phyloP scores from a whole-genome alignment of 2,797 vertebrate species.

The Sardinella longiceps region DNA sequence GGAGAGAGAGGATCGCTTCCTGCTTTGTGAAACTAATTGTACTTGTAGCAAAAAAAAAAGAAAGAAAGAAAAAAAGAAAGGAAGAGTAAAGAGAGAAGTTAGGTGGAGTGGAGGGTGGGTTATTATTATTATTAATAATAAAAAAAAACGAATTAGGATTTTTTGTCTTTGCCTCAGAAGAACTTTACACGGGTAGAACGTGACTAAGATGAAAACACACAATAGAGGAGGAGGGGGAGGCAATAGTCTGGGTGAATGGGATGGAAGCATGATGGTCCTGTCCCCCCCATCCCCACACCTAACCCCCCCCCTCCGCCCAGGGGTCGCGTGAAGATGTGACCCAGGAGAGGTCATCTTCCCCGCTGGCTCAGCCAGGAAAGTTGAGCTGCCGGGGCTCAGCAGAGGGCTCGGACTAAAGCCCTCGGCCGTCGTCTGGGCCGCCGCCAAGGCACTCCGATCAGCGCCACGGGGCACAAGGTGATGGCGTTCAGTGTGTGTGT shows the following conservation, averaged over 20 bases:
- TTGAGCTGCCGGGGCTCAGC: conserved; percentile 49
- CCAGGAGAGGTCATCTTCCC: conserved; percentile 55
- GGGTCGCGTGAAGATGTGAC: conserved; percentile 58
- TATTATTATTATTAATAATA: neutral
- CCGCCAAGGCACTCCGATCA: conserved; percentile 27
- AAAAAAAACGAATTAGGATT: conserved; percentile 31
- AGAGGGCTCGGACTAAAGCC: conserved; percentile 24
- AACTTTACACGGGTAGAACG: conserved; percentile 33
- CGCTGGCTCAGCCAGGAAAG: conserved; percentile 46
- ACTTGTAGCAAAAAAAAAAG: neutral
- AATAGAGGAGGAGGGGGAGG: neutral
- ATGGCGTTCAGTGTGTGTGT: neutral
- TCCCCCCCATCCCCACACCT: too few species aligned
- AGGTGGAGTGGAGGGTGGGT: neutral
- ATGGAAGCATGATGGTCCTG: neutral
- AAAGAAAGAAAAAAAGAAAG: neutral
- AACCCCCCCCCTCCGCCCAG: too few species aligned
- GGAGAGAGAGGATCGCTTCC: conserved; percentile 18
- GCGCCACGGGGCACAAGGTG: conserved; percentile 5
- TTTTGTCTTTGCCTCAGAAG: conserved; percentile 12
- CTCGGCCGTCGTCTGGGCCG: conserved; percentile 13
- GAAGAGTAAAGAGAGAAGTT: neutral
- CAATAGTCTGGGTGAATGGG: neutral
- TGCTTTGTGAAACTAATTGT: conserved; percentile 25
- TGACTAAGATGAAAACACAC: conserved; percentile 39